phyloP scores from a whole-genome alignment of 2,113 vertebrate species.

The Passer montanus region DNA sequence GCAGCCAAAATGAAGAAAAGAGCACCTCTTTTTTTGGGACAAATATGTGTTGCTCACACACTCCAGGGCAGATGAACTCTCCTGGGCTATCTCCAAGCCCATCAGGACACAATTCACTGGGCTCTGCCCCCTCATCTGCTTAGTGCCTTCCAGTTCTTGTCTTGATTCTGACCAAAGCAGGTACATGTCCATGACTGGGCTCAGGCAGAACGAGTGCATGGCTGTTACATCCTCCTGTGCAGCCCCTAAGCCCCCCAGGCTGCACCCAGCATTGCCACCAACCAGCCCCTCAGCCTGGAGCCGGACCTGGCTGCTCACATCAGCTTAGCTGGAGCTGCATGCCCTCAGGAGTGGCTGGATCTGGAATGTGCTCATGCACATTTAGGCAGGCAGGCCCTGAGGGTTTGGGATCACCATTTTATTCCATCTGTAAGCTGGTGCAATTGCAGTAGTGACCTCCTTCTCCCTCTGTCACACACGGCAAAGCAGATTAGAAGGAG shows the following conservation, averaged over 20 bases:
- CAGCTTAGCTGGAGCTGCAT: not conserved
- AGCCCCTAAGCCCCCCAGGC: not conserved
- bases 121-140: not conserved
- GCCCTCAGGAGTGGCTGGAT: too few species aligned
- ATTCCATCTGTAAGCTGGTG: not conserved
- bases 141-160: too few species aligned
- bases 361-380: not conserved
- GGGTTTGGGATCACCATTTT: not conserved
- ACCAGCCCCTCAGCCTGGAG: not conserved
- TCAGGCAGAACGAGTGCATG: not conserved
- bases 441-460: not conserved
- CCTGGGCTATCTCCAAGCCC: not conserved
- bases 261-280: not conserved
- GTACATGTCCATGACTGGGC: rapidly evolving
- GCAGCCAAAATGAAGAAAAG: not conserved
- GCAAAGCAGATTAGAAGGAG: not conserved
- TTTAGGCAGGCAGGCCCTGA: not conserved
- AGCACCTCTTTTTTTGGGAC: not conserved
- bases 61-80: rapidly evolving
- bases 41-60: not conserved
- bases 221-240: not conserved
- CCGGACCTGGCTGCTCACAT: not conserved
- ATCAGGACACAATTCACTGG: not conserved
- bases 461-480: not conserved
- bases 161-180: not conserved